A percentile compares a stretch with the other conserved stretches of the same genome.
Evolutionary conservation across 2,888 invertebrate species (phyloP).

Genomic region (Coleophora deauratella): DNA sequence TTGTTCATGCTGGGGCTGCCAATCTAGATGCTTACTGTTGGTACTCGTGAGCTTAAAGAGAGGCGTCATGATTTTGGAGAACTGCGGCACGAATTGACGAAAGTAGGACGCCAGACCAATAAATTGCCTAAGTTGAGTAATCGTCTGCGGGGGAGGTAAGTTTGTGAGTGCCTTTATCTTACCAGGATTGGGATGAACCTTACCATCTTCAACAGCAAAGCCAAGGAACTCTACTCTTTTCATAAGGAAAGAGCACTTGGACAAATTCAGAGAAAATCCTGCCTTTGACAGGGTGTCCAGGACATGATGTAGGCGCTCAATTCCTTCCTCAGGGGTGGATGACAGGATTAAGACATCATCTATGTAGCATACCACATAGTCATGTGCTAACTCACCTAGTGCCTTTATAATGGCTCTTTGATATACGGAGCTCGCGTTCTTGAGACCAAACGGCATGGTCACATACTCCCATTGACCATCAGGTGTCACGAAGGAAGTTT

Average conservation of each 20-base stretch:
- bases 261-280: slow-evolving; percentile 18
- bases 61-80: slow-evolving; percentile 9
- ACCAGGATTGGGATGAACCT: slow-evolving; percentile 16
- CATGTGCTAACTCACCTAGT: slow-evolving; percentile 10
- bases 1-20: slow-evolving; percentile 11
- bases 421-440: slow-evolving; percentile 13
- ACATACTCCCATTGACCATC: slow-evolving; percentile 12
- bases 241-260: slow-evolving; percentile 19
- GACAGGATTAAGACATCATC: slow-evolving; percentile 16
- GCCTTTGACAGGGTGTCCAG: slow-evolving; percentile 5
- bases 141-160: slow-evolving; percentile 13
- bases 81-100: slow-evolving; percentile 13
- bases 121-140: slow-evolving; percentile 18
- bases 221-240: slow-evolving; percentile 16
- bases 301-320: slow-evolving; percentile 7
- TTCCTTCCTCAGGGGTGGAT: neutral
- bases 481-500: slow-evolving; percentile 9
- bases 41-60: slow-evolving; percentile 8
- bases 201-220: slow-evolving; percentile 12
- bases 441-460: slow-evolving; percentile 11
- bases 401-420: slow-evolving; percentile 16
- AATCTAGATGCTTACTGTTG: slow-evolving; percentile 4
- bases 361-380: slow-evolving; percentile 13
- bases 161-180: slow-evolving; percentile 16
- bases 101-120: slow-evolving; percentile 19